These are phyloP conservation scores for Ennomos fuscantarius DNA, from an alignment of 2,888 invertebrate species.

Conservation along the genomic window DNA sequence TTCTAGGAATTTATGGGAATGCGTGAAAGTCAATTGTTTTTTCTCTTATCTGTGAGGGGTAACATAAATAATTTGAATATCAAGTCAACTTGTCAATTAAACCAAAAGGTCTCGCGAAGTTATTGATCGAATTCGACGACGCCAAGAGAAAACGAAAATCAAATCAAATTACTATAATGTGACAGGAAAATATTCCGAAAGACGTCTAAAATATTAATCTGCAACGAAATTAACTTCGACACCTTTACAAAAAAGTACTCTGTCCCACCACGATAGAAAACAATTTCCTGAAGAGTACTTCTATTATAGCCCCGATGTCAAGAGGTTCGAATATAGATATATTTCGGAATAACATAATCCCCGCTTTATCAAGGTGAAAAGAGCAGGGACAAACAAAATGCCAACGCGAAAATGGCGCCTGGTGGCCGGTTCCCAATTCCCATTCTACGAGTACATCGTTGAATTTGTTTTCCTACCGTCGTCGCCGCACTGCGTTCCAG, in stretches of 20 bases:
- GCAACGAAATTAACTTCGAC: constrained; percentile 13
- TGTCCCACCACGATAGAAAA: constrained; percentile 12
- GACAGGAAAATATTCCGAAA: too few relatives aligned
- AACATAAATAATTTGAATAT: too few relatives aligned
- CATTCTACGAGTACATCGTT: constrained; percentile 58
- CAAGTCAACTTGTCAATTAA: too few relatives aligned
- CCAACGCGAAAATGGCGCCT: constrained; percentile 57
- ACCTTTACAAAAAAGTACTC: constrained; percentile 13
- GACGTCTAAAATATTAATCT: background rate
- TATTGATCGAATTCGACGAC: too few relatives aligned
- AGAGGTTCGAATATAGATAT: constrained; percentile 35
- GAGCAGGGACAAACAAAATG: constrained; percentile 61
- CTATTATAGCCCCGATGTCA: constrained; percentile 27
- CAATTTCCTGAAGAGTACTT: constrained; percentile 26
- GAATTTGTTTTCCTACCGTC: too few relatives aligned
- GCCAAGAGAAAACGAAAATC: too few relatives aligned
- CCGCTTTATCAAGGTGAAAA: constrained; percentile 48
- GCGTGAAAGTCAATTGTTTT: too few relatives aligned
- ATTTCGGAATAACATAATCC: constrained; percentile 54
- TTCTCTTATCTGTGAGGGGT: too few relatives aligned
- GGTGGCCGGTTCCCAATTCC: constrained; percentile 56
- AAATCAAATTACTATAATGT: too few relatives aligned
- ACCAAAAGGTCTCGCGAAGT: too few relatives aligned
- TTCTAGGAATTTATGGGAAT: too few relatives aligned
- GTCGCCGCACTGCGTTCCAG: constrained; percentile 53